A percentile compares a stretch with the other conserved stretches of the same genome.
These are phyloP conservation scores for Liopterus haemorrhoidalis DNA, from an alignment of 2,888 invertebrate species.

Conservation along the genomic window DNA sequence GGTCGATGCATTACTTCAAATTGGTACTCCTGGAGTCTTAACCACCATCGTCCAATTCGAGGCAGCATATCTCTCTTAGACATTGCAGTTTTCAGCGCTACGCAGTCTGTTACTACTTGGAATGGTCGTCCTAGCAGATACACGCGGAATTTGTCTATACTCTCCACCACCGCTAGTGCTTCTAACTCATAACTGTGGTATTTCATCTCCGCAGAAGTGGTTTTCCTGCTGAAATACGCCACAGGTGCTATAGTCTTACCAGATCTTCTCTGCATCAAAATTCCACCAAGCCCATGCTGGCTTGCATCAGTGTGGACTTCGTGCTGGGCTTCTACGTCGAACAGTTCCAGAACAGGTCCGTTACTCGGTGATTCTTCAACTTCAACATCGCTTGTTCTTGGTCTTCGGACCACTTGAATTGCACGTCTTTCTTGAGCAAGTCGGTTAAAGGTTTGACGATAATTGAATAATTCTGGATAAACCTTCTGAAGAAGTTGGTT, in stretches of 20 bases:
- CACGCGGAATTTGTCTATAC: slow-evolving; percentile 29
- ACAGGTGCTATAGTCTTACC: slow-evolving; percentile 19
- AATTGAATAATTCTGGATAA: too few relatives aligned
- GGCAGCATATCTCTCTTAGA: slow-evolving; percentile 28
- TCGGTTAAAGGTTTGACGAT: too few relatives aligned
- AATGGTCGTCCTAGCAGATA: slow-evolving; percentile 32
- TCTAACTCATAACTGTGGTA: slow-evolving; percentile 34
- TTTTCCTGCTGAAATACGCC: slow-evolving; percentile 29
- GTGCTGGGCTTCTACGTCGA: too few relatives aligned
- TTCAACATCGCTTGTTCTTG: too few relatives aligned
- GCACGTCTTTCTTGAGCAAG: too few relatives aligned
- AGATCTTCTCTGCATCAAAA: slow-evolving; percentile 1
- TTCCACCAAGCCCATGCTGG: slow-evolving; percentile 4
- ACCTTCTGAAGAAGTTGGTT: too few relatives aligned
- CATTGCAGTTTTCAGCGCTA: slow-evolving; percentile 22
- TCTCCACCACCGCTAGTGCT: slow-evolving; percentile 32
- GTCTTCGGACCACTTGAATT: too few relatives aligned
- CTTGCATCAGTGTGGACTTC: slow-evolving; percentile 9
- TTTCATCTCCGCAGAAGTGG: slow-evolving; percentile 28
- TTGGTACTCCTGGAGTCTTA: slow-evolving; percentile 27
- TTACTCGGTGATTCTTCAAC: too few relatives aligned
- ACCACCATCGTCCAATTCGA: slow-evolving; percentile 30
- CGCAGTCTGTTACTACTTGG: slow-evolving; percentile 34
- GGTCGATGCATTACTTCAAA: slow-evolving; percentile 28
- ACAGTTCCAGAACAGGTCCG: too few relatives aligned